phyloP scores from a whole-genome alignment of 2,888 invertebrate genomes.

The Nymphalis c-album region DNA sequence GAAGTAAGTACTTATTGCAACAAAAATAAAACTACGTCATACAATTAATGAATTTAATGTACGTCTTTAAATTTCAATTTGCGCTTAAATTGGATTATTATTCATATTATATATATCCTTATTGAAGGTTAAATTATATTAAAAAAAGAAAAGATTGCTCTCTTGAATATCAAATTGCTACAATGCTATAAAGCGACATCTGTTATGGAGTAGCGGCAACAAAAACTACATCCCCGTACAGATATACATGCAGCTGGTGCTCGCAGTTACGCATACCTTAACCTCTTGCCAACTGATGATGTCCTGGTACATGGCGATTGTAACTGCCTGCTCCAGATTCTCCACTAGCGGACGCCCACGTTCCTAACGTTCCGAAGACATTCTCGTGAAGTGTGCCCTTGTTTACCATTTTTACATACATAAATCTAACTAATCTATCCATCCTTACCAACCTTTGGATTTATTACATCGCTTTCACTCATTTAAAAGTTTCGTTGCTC shows the following conservation, averaged over 20 bases:
- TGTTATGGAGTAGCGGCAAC: constrained; percentile 25
- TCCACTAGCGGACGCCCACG: constrained; percentile 70
- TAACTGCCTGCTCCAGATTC: constrained; percentile 81
- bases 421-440: background rate
- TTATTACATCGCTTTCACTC: background rate
- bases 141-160: background rate
- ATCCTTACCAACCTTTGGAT: too few relatives aligned
- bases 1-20: too few relatives aligned
- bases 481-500: background rate
- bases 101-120: too few relatives aligned
- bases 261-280: background rate
- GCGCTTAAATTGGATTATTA: too few relatives aligned
- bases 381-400: constrained; percentile 43
- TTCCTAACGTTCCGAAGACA: constrained; percentile 71
- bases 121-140: background rate
- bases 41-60: too few relatives aligned
- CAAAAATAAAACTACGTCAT: too few relatives aligned
- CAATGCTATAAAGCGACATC: constrained; percentile 33
- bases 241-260: constrained; percentile 46
- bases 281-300: constrained; percentile 46
- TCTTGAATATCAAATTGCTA: too few relatives aligned
- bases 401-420: background rate
- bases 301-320: constrained; percentile 77
- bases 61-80: too few relatives aligned
- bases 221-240: constrained; percentile 21